Conservation (phyloP, 1,140 invertebrate species). For the Manduca sexta region DNA sequence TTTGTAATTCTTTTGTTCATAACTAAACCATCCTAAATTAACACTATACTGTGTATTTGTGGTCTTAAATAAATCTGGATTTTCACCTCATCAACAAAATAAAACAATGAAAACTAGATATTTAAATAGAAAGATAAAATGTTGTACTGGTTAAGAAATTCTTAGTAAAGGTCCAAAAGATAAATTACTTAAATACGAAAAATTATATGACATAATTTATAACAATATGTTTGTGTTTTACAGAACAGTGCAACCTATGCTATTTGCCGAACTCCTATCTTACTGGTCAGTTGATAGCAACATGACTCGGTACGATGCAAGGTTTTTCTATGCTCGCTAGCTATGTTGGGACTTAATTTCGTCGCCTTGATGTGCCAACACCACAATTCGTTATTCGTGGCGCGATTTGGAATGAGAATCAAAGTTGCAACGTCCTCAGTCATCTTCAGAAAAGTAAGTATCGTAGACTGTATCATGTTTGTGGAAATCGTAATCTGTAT, state of each 20-base stretch:
- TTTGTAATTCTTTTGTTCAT: slow-evolving; percentile 15
- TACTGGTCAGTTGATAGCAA: slow-evolving; percentile 67
- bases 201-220: too few species aligned
- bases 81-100: too few species aligned
- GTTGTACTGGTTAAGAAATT: too few species aligned
- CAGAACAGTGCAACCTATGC: slow-evolving; percentile 65
- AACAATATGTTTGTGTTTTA: too few species aligned
- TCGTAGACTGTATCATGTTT: background rate
- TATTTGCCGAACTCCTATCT: slow-evolving; percentile 72
- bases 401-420: slow-evolving; percentile 59
- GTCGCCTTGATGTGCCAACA: slow-evolving; percentile 44
- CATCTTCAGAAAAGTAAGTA: slow-evolving; percentile 74
- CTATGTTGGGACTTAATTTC: slow-evolving; percentile 51
- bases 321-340: slow-evolving; percentile 48
- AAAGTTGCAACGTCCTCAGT: slow-evolving; percentile 74
- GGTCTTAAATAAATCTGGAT: too few species aligned
- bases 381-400: slow-evolving; percentile 47
- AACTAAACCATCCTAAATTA: background rate
- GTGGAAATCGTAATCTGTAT: background rate
- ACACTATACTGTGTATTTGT: too few species aligned
- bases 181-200: too few species aligned
- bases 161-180: too few species aligned
- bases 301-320: slow-evolving; percentile 34
- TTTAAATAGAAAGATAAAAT: too few species aligned
- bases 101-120: too few species aligned